phyloP scores from a whole-genome alignment of 2,888 invertebrate species.

The Aporophyla lueneburgensis region DNA sequence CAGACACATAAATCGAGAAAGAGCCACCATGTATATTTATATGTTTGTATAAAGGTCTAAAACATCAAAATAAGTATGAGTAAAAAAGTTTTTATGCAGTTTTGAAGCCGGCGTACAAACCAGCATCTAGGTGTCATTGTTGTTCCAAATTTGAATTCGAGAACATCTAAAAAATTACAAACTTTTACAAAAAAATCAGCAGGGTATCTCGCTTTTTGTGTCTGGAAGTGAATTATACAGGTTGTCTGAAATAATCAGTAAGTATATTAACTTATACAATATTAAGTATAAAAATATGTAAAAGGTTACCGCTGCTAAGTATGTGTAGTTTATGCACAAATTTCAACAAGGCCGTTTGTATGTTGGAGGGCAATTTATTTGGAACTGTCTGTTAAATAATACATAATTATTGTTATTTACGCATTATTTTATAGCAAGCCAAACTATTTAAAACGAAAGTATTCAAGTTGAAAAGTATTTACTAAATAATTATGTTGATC shows the following conservation, averaged over 20 bases:
- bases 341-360: conserved; percentile 17
- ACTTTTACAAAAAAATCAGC: not conserved
- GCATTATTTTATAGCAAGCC: not conserved
- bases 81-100: not conserved
- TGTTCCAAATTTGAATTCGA: not conserved
- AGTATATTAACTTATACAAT: conserved; percentile 1
- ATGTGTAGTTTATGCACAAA: not conserved
- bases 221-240: not conserved
- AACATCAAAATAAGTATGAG: not conserved
- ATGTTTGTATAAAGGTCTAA: not conserved
- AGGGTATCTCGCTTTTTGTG: too few relatives aligned
- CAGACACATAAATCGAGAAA: too few relatives aligned
- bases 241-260: not conserved
- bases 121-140: not conserved
- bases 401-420: not conserved
- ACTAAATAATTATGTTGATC: not conserved
- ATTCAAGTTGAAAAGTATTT: not conserved
- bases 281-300: conserved; percentile 36
- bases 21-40: not conserved
- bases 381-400: not conserved
- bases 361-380: conserved; percentile 5
- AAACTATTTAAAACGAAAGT: not conserved
- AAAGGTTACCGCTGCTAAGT: not conserved
- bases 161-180: not conserved
- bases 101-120: not conserved